Evolutionary conservation across 2,888 invertebrate species (phyloP).

Genomic region (Sceliomorpha sp.): DNA sequence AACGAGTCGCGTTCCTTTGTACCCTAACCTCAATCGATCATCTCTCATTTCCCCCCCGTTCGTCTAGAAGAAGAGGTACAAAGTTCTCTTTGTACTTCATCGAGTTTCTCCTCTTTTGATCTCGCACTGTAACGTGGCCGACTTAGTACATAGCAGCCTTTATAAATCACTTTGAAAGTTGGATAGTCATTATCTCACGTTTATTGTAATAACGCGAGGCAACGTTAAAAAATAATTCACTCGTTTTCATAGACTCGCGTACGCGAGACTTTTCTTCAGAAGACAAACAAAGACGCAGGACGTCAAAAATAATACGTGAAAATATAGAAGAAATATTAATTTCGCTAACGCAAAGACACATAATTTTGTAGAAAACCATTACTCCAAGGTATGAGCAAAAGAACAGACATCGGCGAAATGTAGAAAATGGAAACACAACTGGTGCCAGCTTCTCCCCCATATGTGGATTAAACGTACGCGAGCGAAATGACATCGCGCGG

Average conservation of each 20-base stretch:
- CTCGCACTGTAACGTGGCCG: constrained; percentile 32
- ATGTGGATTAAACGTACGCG: too few relatives aligned
- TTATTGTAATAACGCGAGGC: constrained; percentile 36
- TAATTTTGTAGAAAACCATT: too few relatives aligned
- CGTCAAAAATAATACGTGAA: too few relatives aligned
- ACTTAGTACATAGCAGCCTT: constrained; percentile 37
- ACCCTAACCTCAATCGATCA: constrained; percentile 39
- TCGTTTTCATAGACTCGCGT: constrained; percentile 15
- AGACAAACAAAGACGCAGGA: constrained; percentile 1
- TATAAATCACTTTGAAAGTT: constrained; percentile 49
- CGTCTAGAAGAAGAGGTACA: constrained; percentile 33
- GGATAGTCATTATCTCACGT: constrained; percentile 44
- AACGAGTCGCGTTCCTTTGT: constrained; percentile 27
- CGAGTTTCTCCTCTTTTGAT: constrained; percentile 50
- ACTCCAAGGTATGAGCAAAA: too few relatives aligned
- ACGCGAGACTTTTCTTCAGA: constrained; percentile 11
- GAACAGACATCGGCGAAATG: too few relatives aligned
- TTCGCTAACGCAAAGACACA: too few relatives aligned
- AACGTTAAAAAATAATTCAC: constrained; percentile 21
- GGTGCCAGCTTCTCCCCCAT: too few relatives aligned
- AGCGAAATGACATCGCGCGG: too few relatives aligned
- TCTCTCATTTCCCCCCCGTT: constrained; percentile 24
- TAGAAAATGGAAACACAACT: too few relatives aligned
- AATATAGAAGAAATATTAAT: too few relatives aligned
- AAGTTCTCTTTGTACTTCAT: constrained; percentile 46